phyloP scores from a whole-genome alignment of 2,113 vertebrate species.

The Hiodon alosoides region DNA sequence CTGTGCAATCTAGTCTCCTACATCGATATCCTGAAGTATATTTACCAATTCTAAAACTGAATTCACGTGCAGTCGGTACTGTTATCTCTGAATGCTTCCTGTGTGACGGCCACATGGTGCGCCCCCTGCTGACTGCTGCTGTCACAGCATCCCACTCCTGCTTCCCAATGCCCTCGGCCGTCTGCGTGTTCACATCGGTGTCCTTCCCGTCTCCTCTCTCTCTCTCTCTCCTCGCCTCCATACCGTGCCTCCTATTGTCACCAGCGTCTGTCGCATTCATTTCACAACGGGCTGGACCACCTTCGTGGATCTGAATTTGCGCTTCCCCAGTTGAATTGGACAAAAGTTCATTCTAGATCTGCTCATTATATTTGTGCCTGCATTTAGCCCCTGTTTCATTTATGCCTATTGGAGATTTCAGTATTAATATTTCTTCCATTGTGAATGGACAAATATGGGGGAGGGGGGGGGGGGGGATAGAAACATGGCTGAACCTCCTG shows the following conservation, averaged over 20 bases:
- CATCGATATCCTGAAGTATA: too few relatives aligned
- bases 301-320: too few relatives aligned
- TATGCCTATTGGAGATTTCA: not conserved
- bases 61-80: too few relatives aligned
- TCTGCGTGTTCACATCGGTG: conserved; percentile 28
- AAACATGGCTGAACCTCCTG: conserved; percentile 45
- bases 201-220: not conserved
- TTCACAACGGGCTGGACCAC: too few relatives aligned
- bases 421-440: not conserved
- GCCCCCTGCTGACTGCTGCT: too few relatives aligned
- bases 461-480: conserved; percentile 17
- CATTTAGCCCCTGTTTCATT: not conserved
- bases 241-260: not conserved
- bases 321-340: not conserved
- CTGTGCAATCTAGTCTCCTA: too few relatives aligned
- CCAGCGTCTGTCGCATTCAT: not conserved
- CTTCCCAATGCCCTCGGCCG: conserved; percentile 8
- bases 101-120: too few relatives aligned
- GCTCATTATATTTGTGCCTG: not conserved
- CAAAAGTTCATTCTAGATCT: not conserved
- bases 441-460: conserved; percentile 6
- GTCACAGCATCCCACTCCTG: too few relatives aligned
- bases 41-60: too few relatives aligned
- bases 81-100: too few relatives aligned
- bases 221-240: not conserved